Evolutionary conservation across 1,140 invertebrate genomes (phyloP).

Genomic region (Caenorhabditis tropicalis): DNA sequence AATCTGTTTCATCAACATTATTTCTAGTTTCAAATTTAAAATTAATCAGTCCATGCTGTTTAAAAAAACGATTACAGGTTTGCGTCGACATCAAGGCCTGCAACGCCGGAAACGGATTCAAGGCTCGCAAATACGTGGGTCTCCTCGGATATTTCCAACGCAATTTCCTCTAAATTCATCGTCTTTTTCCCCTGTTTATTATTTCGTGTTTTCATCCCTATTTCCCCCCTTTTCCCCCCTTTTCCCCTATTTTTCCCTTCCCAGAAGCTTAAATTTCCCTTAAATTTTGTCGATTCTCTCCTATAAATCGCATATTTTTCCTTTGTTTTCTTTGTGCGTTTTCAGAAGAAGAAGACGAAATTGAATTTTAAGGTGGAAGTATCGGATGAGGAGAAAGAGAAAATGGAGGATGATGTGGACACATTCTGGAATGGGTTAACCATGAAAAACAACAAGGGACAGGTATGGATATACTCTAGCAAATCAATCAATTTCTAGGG

Average conservation of each 20-base stretch:
- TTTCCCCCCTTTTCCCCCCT: background rate
- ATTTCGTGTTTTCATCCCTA: slow-evolving; percentile 34
- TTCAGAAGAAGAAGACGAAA: background rate
- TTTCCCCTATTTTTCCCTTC: background rate
- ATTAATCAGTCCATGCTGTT: too few species aligned
- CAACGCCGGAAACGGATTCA: background rate
- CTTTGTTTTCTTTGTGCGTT: background rate
- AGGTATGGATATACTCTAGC: background rate
- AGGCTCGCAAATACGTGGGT: slow-evolving; percentile 49
- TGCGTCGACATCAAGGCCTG: slow-evolving; percentile 67
- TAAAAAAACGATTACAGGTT: slow-evolving; percentile 60
- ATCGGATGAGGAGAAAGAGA: slow-evolving; percentile 2
- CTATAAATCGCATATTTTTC: background rate
- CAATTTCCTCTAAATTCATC: slow-evolving; percentile 33
- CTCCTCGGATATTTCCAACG: slow-evolving; percentile 46
- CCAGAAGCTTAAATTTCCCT: background rate
- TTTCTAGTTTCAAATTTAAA: too few species aligned
- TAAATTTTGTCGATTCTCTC: background rate
- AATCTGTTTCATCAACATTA: too few species aligned
- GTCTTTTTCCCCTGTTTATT: background rate
- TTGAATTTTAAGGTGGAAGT: background rate
- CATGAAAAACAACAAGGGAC: slow-evolving; percentile 25
- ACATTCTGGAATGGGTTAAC: slow-evolving; percentile 21
- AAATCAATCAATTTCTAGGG: background rate
- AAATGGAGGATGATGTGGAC: background rate